Conservation (phyloP, 2,888 invertebrate species). For the Deroplatys truncata region DNA sequence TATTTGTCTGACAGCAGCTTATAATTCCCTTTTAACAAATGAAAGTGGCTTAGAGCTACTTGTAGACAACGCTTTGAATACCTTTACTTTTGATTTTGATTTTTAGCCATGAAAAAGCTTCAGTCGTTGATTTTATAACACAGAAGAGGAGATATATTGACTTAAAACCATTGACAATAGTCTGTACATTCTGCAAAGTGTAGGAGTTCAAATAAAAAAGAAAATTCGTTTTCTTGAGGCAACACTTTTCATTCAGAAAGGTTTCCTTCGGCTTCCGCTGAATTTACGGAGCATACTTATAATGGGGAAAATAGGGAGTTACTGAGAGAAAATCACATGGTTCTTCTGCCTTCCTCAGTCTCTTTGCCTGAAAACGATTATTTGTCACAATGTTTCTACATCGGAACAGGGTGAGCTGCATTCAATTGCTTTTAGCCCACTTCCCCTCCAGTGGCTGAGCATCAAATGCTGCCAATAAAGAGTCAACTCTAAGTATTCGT, state of each 20-base stretch:
- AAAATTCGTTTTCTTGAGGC: background rate
- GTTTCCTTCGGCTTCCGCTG: background rate
- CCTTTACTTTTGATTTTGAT: no score
- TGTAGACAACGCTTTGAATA: no score
- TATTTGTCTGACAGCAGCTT: no score
- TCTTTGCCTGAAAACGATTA: background rate
- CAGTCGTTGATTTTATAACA: no score
- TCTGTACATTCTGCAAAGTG: background rate
- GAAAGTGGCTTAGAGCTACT: no score
- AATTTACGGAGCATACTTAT: background rate
- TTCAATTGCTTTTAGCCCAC: no score
- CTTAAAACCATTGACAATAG: background rate
- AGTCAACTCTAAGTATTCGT: no score
- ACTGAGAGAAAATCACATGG: background rate
- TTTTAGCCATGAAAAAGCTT: no score
- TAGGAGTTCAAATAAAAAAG: background rate
- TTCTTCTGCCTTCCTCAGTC: background rate
- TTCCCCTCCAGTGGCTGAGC: no score
- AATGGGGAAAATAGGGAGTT: background rate
- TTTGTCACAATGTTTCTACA: background rate
- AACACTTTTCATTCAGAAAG: background rate
- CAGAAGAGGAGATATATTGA: no score
- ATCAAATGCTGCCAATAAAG: no score
- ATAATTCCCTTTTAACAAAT: no score
- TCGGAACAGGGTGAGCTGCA: background rate